Base-by-base conservation (phyloP, 2,888 invertebrate genomes). In the Nysson spinosus region DNA sequence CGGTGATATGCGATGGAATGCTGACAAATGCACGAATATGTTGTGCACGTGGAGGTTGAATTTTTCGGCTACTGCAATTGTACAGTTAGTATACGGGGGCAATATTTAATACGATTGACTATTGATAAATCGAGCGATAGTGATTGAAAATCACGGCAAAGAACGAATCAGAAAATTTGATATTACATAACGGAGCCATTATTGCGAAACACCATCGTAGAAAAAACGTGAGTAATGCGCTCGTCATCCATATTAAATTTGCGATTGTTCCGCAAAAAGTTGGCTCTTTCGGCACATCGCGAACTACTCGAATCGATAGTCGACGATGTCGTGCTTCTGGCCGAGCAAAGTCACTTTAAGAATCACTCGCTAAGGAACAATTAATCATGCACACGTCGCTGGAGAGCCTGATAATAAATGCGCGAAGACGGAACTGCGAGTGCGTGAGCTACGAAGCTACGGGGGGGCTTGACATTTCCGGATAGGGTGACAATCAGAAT, bases 401-500 rank as follows among this genome's bases (percentile, higher is more conserved):
- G 26, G 39, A 22, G 43, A 37, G 32, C 58, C 39, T 35, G 65
- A 46, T 77, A 77, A 77, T 68, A 75, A 75, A 70, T 57, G 72
- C 65, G 61, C 46, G 52, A 34, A 43, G 47, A 54, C 16, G 24
- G 34, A 24, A 24, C 34, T 46, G 7, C 11, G 20, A 20, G 44
- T 30, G 22, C 11, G 50, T 30, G 37, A 22, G 34, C 5, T 34
- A 9, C 14, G 34, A 14, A 30, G 26, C 32, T 17, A 35, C 37
- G 28, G 60, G 37, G 12, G 34, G 43, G 46, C 50, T 55, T 58
- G 65, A 76, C 67, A 56, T 69, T 75, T 75, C 67, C 76, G 74
- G 67, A 70, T 65, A 52, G 68, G 64, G 52, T 77, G 76, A 75
- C 72, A 78, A 77, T 77, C 72, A 69, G 60, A 78, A 74, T 79